These are phyloP conservation scores for Poecilobothrus nobilitatus DNA, from an alignment of 2,888 invertebrate genomes.

Conservation along the genomic window DNA sequence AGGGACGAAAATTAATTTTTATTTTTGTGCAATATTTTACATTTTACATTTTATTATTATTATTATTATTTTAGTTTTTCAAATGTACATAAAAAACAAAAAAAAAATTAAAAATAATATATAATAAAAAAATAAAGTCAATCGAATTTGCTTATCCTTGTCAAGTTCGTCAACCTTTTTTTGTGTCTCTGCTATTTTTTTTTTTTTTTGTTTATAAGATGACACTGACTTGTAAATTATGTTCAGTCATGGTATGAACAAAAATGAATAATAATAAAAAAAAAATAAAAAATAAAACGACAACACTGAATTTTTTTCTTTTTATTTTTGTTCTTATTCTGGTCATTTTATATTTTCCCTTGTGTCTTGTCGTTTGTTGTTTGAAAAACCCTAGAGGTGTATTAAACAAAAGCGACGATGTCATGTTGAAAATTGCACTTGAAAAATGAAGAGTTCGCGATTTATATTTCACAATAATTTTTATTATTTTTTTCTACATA, in stretches of 20 bases:
- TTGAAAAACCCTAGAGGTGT: background rate
- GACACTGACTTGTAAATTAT: slow-evolving; percentile 3
- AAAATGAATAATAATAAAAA: too few species aligned
- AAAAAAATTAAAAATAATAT: too few species aligned
- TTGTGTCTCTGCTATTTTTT: background rate
- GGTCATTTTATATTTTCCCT: background rate
- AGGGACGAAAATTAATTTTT: too few species aligned
- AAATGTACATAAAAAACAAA: too few species aligned
- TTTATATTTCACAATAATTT: background rate
- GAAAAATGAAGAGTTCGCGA: slow-evolving; percentile 6
- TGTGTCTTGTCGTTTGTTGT: background rate
- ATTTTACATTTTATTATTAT: too few species aligned
- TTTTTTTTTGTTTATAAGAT: background rate
- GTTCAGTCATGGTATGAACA: background rate
- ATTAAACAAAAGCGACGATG: slow-evolving; percentile 6
- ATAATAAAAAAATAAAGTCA: too few species aligned
- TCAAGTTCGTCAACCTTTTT: background rate
- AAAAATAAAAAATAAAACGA: background rate
- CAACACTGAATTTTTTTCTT: background rate
- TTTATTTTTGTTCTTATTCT: background rate
- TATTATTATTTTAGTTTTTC: too few species aligned
- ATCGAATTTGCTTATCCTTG: slow-evolving; percentile 6
- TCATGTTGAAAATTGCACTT: slow-evolving; percentile 6
- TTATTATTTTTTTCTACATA: too few species aligned
- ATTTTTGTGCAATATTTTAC: too few species aligned